Evolutionary conservation across 2,797 vertebrate genomes (phyloP), one percentile per base, ranked within the genome.

Genomic region (Lerista edwardsae): DNA sequence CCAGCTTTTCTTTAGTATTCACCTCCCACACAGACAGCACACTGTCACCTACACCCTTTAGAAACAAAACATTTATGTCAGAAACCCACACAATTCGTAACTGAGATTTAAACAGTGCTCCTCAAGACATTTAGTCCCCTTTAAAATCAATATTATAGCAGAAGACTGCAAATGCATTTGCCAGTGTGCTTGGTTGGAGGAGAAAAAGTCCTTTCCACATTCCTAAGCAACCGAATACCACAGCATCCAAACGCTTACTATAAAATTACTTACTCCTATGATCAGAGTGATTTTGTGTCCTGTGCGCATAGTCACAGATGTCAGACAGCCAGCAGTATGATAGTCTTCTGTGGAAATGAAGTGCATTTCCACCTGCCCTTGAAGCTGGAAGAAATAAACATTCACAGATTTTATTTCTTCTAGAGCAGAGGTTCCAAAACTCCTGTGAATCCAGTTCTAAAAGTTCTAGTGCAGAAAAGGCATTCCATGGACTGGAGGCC

Each of bases 1-100:
- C 95, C 67, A 93, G 93, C 75, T 90, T 95, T 86, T 90, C 93
- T 44, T 81, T 79, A 80, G 94, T 87, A 81, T 97, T 95, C 92
- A 97, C 94, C 25, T 89, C 96, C 98, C 98, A 99, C 74, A 93
- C 96, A 79, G 97, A 97, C 75, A 99, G 79, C 1, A 94, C 95
- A 82, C 84, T 96, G 76, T 96, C 94, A 3, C 97, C 96, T 73
- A 81, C 88, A 39, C 98, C 98, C 98, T 99, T 67, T 51, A 86
- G 29, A 90, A 81, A 82, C 15, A 74, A 1, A 0, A 5, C 23
- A 17, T 36, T 59, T 0, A 51, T 1, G 27, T 65, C 0, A 85
- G 23, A 41, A 75, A 41, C 62, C 31, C 7, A 6, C 23, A 85
- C 11, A n/a, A 36, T 75, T 86, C 78, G 68, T 69, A 88, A 4